Conservation (phyloP, 2,888 invertebrate genomes). For the Crematogaster levior region DNA sequence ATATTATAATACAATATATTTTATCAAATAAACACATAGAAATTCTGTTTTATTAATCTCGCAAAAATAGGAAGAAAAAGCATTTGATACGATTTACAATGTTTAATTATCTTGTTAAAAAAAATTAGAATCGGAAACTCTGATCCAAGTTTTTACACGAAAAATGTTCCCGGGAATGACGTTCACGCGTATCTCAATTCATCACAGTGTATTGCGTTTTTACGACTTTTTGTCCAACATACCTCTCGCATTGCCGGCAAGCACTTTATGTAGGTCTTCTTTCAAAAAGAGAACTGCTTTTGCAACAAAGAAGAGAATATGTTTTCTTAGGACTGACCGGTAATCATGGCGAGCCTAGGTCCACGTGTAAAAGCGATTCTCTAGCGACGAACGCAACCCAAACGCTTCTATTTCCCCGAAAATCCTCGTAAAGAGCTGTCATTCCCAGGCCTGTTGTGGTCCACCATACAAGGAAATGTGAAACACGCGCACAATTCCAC, state of each 20-base stretch:
- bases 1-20: neutral
- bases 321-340: slow-evolving; percentile 45
- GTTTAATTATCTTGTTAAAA: neutral
- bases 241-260: neutral
- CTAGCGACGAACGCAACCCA: slow-evolving; percentile 8
- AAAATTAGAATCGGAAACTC: neutral
- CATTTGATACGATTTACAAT: neutral
- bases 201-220: neutral
- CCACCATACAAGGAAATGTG: slow-evolving; percentile 44
- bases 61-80: neutral
- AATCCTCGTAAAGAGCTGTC: slow-evolving; percentile 66
- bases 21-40: neutral
- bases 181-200: neutral
- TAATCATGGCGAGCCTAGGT: neutral
- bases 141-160: neutral
- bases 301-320: slow-evolving; percentile 7
- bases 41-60: neutral
- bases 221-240: neutral
- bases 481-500: slow-evolving; percentile 40
- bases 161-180: neutral
- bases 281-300: neutral
- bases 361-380: slow-evolving; percentile 52
- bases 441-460: slow-evolving; percentile 55
- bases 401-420: slow-evolving; percentile 35
- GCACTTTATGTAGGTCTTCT: neutral